phyloP scores from a whole-genome alignment of 1,140 invertebrate species.

The Drosophila bipectinata region DNA sequence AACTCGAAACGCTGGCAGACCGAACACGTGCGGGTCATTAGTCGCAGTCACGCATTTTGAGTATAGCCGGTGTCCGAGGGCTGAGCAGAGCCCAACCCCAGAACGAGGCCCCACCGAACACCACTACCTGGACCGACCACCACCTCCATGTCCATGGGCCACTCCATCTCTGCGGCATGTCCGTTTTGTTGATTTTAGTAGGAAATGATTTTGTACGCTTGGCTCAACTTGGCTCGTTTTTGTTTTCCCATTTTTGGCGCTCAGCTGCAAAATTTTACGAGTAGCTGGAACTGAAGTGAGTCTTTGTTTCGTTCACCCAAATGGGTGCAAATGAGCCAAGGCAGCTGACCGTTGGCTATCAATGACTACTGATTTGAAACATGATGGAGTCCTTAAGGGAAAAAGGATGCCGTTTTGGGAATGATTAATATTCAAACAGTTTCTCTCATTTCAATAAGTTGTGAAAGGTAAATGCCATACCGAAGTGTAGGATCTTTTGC shows the following conservation, averaged over 20 bases:
- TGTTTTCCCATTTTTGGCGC: slow-evolving; percentile 58
- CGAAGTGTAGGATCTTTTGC: not conserved
- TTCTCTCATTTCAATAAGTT: no score
- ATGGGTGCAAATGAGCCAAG: slow-evolving; percentile 77
- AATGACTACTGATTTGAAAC: slow-evolving; percentile 26
- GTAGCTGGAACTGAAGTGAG: slow-evolving; percentile 67
- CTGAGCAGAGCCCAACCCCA: slow-evolving; percentile 22
- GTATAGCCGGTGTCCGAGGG: slow-evolving; percentile 50
- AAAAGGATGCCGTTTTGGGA: not conserved
- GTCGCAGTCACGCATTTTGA: slow-evolving; percentile 82
- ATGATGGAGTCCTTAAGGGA: no score
- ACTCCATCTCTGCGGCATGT: slow-evolving; percentile 51
- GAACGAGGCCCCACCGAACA: slow-evolving; percentile 30
- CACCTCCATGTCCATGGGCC: slow-evolving; percentile 31
- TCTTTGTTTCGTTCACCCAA: slow-evolving; percentile 57
- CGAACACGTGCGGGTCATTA: slow-evolving; percentile 81
- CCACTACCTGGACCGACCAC: slow-evolving; percentile 17
- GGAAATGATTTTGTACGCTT: slow-evolving; percentile 82
- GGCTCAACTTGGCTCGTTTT: slow-evolving; percentile 65
- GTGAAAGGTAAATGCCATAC: no score
- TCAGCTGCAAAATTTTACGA: slow-evolving; percentile 78
- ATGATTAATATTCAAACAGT: no score
- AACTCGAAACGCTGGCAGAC: slow-evolving; percentile 38
- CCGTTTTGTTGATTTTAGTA: slow-evolving; percentile 76
- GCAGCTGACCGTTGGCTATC: slow-evolving; percentile 19